These are phyloP conservation scores for Torymus tubicola DNA, from an alignment of 2,888 invertebrate species.

Conservation along the genomic window DNA sequence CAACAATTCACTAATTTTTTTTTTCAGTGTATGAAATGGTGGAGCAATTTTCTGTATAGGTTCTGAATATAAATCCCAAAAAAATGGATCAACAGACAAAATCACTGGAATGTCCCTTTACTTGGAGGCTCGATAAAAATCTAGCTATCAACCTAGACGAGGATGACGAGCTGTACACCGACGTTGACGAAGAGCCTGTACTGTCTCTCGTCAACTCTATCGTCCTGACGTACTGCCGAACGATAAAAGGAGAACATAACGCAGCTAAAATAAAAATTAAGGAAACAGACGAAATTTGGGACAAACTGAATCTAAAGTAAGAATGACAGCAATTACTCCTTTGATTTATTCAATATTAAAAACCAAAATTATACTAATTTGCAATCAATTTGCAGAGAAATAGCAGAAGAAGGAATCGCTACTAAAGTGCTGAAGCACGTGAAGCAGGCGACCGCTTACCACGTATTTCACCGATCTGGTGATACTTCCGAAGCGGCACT, in stretches of 20 bases:
- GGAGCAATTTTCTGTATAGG: too few relatives aligned
- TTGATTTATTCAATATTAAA: neutral
- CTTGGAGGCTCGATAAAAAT: neutral
- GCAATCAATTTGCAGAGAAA: neutral
- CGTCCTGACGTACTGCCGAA: neutral
- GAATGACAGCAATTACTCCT: neutral
- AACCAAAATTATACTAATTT: neutral
- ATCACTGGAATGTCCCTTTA: conserved; percentile 19
- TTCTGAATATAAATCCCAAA: neutral
- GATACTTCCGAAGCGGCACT: neutral
- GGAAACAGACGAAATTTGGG: neutral
- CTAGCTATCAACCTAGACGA: neutral
- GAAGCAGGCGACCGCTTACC: neutral
- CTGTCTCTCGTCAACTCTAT: neutral
- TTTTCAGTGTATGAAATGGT: too few relatives aligned
- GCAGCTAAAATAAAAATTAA: neutral
- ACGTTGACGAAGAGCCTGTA: conserved; percentile 4
- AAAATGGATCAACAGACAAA: neutral
- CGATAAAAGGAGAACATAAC: neutral
- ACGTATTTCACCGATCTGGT: neutral
- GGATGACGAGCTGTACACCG: neutral
- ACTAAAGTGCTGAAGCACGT: neutral
- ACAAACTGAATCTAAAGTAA: neutral
- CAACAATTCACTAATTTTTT: too few relatives aligned
- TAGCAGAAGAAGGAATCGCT: neutral